Evolutionary conservation across 2,888 invertebrate species (phyloP), one percentile per base, ranked within the genome.

Genomic region (Harpalus rubripes): DNA sequence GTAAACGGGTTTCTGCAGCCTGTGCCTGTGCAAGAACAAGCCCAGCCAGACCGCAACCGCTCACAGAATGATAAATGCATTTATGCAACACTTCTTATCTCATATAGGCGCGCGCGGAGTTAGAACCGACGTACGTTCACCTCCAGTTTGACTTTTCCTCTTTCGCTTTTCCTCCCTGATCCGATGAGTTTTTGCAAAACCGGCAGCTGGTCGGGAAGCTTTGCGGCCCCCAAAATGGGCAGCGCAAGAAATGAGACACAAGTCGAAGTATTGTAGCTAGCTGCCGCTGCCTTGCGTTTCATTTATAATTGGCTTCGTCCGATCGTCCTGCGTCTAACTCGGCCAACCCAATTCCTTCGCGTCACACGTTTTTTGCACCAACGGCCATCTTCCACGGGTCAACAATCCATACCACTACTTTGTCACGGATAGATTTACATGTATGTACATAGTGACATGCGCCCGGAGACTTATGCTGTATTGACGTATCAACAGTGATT

Each of bases 1-100:
- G 88, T 87, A 89, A 90, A 90, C 90, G 89, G 89, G 90, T 90
- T 90, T 90, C 89, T 89, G 88, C 88, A 88, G 88, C 88, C 86
- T 86, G 44, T 10, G 88, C 88, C 86, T 86, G 44, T 52, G 44
- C 87, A 88, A 88, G 87, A 87, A 88, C 86, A 85, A 81, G 87
- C 88, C 88, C 86, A 86, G 87, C 44, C 44, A 52, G 87, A 85
- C 87, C 87, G 86, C 32, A 87, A 85, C 87, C 86, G 86, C 22
- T 22, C 22, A 1, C 86, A 86, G 88, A 88, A 88, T 90, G 90
- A 90, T 90, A 89, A 90, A 90, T 90, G 90, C 90, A 90, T 90
- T 90, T 90, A 90, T 90, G 89, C 90, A 89, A 89, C 89, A 90
- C 89, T 90, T 90, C 89, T 90, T 90, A 89, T 89, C 78, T 76